Evolutionary conservation across 2,113 vertebrate genomes (phyloP), one percentile per base, ranked within the genome.

Genomic region (Pseudonaja textilis): DNA sequence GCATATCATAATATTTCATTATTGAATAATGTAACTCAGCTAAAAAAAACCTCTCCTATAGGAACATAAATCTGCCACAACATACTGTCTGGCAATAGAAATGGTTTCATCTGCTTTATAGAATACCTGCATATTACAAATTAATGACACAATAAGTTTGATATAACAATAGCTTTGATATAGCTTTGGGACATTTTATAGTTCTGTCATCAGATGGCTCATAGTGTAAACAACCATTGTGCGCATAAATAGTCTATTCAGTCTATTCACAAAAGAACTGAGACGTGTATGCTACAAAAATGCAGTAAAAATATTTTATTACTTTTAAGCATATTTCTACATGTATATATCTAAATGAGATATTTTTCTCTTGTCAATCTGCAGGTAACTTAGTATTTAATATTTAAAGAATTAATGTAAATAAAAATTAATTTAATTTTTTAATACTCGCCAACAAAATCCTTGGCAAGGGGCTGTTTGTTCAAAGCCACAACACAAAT

Each of bases 171-270:
- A 90, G 34, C 56, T 42, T 8, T 45, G 88, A 47, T 0, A 6
- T 2, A 20, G 3, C 6, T 61, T 12, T 89, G 74, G 16, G n/a
- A 39, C 39, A 81, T 7, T 94, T 96, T 42, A 85, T 64, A 91
- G 89, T 93, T 86, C 29, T 54, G 61, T 93, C 94, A 96, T 92
- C 94, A 95, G 94, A 94, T 94, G 90, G 93, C 89, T 95, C 89
- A 93, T 91, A 93, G 18, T 5, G 89, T 91, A 81, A 81, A 81
- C 6, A 81, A 81, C 34, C 42, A 81, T 9, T 81, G 7, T 22
- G 20, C 20, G 22, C 3, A 81, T 42, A 81, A 81, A 81, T 42
- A 74, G 39, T 45, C 45, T 45, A 34, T 2, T 14, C 39, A 91
- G 22, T 14, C n/a, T 91, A 23, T 54, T 26, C 55, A 39, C 25